Conservation (phyloP, 1,140 invertebrate genomes). For the Bombus pascuorum region DNA sequence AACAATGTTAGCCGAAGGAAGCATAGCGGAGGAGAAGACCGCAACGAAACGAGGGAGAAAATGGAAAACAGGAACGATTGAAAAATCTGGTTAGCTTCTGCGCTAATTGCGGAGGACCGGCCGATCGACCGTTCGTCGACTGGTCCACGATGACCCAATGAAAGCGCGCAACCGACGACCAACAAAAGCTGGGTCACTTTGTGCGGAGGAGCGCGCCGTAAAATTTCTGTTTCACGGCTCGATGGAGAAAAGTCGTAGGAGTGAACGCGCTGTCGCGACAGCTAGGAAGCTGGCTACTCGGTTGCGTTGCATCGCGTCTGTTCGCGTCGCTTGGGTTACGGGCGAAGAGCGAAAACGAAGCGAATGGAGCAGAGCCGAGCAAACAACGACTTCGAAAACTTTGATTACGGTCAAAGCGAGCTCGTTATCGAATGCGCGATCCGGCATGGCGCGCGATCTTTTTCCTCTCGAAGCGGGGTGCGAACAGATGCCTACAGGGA, state of each 20-base stretch:
- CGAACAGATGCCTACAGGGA: neutral
- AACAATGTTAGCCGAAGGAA: neutral
- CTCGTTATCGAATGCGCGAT: slow-evolving; percentile 31
- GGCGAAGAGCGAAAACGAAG: slow-evolving; percentile 19
- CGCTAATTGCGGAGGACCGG: slow-evolving; percentile 57
- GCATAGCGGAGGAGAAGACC: neutral
- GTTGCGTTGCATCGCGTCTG: too few relatives aligned
- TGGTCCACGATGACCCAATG: slow-evolving; percentile 43
- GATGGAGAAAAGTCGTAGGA: slow-evolving; percentile 39
- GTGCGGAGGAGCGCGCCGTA: slow-evolving; percentile 32
- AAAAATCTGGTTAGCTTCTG: slow-evolving; percentile 34
- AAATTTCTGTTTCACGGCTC: slow-evolving; percentile 50
- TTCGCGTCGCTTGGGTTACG: neutral
- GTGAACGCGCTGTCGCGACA: neutral
- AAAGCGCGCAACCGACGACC: slow-evolving; percentile 57
- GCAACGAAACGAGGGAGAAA: neutral
- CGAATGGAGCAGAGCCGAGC: neutral
- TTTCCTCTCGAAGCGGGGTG: neutral
- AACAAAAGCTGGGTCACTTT: slow-evolving; percentile 59
- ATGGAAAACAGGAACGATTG: slow-evolving; percentile 10
- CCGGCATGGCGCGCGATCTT: neutral
- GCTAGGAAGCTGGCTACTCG: neutral
- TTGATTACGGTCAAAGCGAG: slow-evolving; percentile 26
- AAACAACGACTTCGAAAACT: slow-evolving; percentile 43
- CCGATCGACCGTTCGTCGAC: neutral